Evolutionary conservation across 1,140 invertebrate genomes (phyloP).

Genomic region (Drosophila subobscura): DNA sequence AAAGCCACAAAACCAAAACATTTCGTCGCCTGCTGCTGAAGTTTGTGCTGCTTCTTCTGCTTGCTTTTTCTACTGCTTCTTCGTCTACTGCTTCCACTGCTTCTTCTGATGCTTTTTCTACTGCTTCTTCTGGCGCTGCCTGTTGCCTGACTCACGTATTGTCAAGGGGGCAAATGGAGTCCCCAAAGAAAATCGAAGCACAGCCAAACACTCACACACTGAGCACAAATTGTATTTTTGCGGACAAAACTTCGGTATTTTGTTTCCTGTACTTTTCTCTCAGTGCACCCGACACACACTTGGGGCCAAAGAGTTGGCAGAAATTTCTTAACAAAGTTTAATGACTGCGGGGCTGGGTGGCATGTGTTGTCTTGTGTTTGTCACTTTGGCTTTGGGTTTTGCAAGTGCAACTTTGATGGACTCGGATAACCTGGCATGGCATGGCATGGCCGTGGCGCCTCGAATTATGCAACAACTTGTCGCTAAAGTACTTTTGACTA

Average conservation of each 20-base stretch:
- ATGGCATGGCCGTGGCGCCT: conserved; percentile 19
- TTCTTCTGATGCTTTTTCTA: too few relatives aligned
- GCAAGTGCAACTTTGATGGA: conserved; percentile 69
- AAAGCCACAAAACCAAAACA: conserved; percentile 63
- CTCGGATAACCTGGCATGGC: conserved; percentile 51
- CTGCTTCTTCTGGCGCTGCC: not conserved
- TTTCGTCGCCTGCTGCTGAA: conserved; percentile 53
- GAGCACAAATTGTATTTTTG: not conserved
- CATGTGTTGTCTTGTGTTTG: conserved; percentile 48
- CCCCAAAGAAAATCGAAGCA: conserved; percentile 29
- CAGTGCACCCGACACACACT: too few relatives aligned
- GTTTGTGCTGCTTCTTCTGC: conserved; percentile 6
- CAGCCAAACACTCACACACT: not conserved
- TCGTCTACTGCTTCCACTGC: too few relatives aligned
- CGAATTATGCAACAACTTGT: conserved; percentile 59
- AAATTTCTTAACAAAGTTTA: conserved; percentile 80
- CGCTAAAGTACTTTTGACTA: conserved; percentile 18
- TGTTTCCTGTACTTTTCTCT: too few relatives aligned
- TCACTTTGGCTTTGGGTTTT: conserved; percentile 24
- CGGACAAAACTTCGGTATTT: too few relatives aligned
- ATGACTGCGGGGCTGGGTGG: conserved; percentile 65
- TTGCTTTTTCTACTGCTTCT: too few relatives aligned
- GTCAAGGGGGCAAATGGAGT: not conserved
- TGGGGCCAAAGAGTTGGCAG: conserved; percentile 45
- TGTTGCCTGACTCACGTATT: conserved; percentile 10